Conservation (phyloP, 2,888 invertebrate species). For the Dendrolimus pini region DNA sequence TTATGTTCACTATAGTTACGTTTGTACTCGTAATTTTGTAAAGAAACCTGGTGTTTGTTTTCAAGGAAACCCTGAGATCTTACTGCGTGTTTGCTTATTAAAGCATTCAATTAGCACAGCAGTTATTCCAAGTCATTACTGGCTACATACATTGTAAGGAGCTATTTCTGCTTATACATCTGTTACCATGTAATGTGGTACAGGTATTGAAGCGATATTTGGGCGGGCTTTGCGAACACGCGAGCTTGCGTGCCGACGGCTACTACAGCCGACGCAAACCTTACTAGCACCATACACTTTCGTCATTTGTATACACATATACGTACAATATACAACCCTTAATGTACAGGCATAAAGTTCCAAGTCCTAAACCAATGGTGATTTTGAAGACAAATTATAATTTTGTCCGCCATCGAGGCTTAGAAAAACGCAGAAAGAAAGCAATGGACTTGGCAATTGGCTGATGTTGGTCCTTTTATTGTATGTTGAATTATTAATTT, state of each 20-base stretch:
- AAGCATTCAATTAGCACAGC: conserved; percentile 10
- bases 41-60: too few relatives aligned
- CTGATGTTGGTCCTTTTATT: conserved; percentile 27
- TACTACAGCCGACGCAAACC: conserved; percentile 36
- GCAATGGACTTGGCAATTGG: conserved; percentile 32
- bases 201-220: conserved; percentile 31
- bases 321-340: background rate
- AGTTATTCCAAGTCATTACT: conserved; percentile 4
- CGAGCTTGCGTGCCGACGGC: conserved; percentile 62
- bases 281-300: conserved; percentile 39
- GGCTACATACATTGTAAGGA: conserved; percentile 24
- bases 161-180: conserved; percentile 19
- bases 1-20: too few relatives aligned
- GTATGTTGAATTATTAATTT: conserved; percentile 31
- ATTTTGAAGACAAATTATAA: conserved; percentile 12
- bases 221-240: conserved; percentile 47
- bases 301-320: conserved; percentile 38
- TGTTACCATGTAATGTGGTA: conserved; percentile 26
- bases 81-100: conserved; percentile 3
- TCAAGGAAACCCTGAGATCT: background rate
- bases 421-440: conserved; percentile 30
- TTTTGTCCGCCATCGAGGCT: conserved; percentile 17
- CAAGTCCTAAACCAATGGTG: conserved; percentile 2
- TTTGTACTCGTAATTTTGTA: too few relatives aligned
- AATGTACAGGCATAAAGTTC: background rate